Evolutionary conservation across 2,113 vertebrate genomes (phyloP).

Genomic region (Indicator maculatus): DNA sequence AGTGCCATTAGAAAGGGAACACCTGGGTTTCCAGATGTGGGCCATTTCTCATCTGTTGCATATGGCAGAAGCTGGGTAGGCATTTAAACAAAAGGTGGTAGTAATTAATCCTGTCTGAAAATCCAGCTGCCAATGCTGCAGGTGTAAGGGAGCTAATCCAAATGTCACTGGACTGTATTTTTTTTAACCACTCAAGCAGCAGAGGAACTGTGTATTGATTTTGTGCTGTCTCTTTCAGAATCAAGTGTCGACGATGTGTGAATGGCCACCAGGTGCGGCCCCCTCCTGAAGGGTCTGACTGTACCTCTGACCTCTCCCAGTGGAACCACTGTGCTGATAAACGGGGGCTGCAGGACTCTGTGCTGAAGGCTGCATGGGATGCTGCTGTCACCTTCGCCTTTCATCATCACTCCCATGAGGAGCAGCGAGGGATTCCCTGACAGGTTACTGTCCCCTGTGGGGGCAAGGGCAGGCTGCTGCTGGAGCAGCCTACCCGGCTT

Average conservation of each 20-base stretch:
- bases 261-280: conserved; percentile 85
- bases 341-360: conserved; percentile 85
- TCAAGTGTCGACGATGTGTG: conserved; percentile 91
- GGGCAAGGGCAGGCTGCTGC: neutral
- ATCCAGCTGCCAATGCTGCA: neutral
- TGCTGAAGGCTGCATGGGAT: conserved; percentile 91
- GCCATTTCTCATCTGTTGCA: neutral
- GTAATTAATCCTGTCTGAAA: neutral
- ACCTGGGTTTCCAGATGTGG: neutral
- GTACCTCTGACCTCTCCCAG: conserved; percentile 91
- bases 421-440: conserved; percentile 83
- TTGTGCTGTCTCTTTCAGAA: conserved; percentile 68
- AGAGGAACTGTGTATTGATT: neutral
- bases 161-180: neutral
- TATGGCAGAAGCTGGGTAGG: neutral
- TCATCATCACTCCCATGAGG: conserved; percentile 92
- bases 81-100: neutral
- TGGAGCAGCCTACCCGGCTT: neutral
- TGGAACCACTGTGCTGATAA: conserved; percentile 92
- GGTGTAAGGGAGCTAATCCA: neutral
- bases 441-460: neutral
- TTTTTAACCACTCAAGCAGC: rapidly evolving
- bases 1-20: neutral
- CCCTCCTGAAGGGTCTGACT: conserved; percentile 85
- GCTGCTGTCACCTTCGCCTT: conserved; percentile 90